Evolutionary conservation across 2,797 vertebrate genomes (phyloP), one percentile per base, ranked within the genome.

Genomic region (Anabas testudineus): DNA sequence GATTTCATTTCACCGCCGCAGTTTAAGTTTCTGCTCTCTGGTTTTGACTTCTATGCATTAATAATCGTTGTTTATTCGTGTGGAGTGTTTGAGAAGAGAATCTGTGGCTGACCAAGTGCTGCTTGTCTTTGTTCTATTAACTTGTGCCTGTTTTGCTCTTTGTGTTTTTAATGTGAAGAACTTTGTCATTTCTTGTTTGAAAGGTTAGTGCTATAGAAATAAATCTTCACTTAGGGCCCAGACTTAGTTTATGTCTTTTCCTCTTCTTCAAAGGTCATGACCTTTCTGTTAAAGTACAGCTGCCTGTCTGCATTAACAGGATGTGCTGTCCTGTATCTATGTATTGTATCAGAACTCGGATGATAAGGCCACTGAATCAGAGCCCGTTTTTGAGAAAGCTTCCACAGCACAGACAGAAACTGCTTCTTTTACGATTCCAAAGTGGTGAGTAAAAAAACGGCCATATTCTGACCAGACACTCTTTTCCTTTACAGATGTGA

Each of bases 121-220:
- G 37, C 0, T 3, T 53, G 21, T 21, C 15, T 24, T 26, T 4
- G 7, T 32, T 37, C 9, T 9, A 14, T 41, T 52, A 10, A 22
- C 0, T 18, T 4, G 37, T 19, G 7, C 3, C 6, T 10, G 1
- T 10, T 48, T 10, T 34, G 22, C 10, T 14, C 1, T 26, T 21
- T 61, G 5, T 22, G 21, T 14, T 15, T 21, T 19, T 6, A 1
- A 14, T 16, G n/a, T 18, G 56, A 54, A 21, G 3, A 43, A 22
- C n/a, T n/a, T 19, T 30, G 28, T 30, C 28, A 26, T 58, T 22
- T 41, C 12, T 57, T 7, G 2, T 49, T 7, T 22, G 7, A 67
- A 78, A 71, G 69, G 78, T 74, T 63, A 45, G 36, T 7, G 24
- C 43, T 36, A 7, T 4, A 48, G 56, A 62, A 47, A 39, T 56